Evolutionary conservation across 2,113 vertebrate genomes (phyloP).

Genomic region (Misgurnus mizolepis): DNA sequence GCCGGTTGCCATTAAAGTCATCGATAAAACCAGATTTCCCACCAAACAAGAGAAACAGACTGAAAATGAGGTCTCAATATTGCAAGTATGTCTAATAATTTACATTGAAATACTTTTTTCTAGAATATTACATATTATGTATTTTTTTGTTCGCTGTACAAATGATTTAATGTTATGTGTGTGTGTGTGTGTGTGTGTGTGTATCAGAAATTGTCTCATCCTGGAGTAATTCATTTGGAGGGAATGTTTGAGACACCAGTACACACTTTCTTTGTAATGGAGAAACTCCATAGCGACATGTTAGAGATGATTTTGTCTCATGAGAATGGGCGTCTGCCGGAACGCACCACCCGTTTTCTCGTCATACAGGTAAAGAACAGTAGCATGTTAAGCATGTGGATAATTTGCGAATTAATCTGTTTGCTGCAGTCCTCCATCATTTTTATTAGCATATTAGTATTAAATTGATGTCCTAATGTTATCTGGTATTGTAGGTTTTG

Average conservation of each 20-base stretch:
- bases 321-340: conserved; percentile 74
- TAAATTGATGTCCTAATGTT: background rate
- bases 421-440: background rate
- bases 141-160: background rate
- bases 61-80: conserved; percentile 81
- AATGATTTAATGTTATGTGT: background rate
- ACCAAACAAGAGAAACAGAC: conserved; percentile 80
- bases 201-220: conserved; percentile 71
- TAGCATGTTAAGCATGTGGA: background rate
- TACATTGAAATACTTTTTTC: background rate
- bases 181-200: conserved; percentile 1
- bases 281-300: conserved; percentile 81
- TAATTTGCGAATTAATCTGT: background rate
- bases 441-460: background rate
- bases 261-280: conserved; percentile 75
- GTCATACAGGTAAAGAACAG: conserved; percentile 68
- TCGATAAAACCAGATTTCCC: conserved; percentile 84
- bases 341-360: conserved; percentile 76
- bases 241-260: conserved; percentile 72
- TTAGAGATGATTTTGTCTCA: conserved; percentile 78
- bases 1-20: conserved; percentile 81
- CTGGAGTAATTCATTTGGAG: conserved; percentile 71
- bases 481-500: conserved; percentile 63
- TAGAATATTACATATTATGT: background rate
- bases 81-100: conserved; percentile 72